Evolutionary conservation across 1,140 invertebrate genomes (phyloP).

Genomic region (Liolophura sinensis): DNA sequence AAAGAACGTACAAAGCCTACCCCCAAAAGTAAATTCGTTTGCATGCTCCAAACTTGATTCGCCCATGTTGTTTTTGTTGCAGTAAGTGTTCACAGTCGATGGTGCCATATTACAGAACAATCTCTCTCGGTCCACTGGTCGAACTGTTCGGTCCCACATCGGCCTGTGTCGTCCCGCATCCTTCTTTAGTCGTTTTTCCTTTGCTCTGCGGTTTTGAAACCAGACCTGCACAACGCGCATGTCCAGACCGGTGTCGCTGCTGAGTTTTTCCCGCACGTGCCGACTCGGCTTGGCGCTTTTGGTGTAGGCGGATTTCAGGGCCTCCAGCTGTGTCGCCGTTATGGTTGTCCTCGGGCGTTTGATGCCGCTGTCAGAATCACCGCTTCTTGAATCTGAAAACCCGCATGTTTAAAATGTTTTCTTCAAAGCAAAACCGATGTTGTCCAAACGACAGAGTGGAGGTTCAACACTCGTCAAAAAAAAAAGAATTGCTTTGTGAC

Average conservation of each 20-base stretch:
- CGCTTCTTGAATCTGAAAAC: not conserved
- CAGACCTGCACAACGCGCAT: constrained; percentile 96
- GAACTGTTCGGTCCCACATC: constrained; percentile 43
- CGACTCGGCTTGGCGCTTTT: constrained; percentile 97
- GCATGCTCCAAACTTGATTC: too few relatives aligned
- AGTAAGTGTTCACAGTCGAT: too few relatives aligned
- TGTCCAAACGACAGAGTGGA: not conserved
- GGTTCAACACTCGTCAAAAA: too few relatives aligned
- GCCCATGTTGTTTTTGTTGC: too few relatives aligned
- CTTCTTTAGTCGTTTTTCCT: constrained; percentile 73
- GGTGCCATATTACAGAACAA: too few relatives aligned
- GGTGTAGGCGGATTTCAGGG: constrained; percentile 95
- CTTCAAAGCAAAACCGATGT: not conserved
- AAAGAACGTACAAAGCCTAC: too few relatives aligned
- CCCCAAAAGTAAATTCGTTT: too few relatives aligned
- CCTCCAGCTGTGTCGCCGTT: constrained; percentile 97
- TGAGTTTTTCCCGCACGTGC: constrained; percentile 95
- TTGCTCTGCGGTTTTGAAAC: constrained; percentile 72
- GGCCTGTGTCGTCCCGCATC: constrained; percentile 94
- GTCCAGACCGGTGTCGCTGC: constrained; percentile 94
- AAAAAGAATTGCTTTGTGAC: too few relatives aligned
- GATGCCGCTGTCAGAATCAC: constrained; percentile 79
- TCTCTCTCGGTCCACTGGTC: too few relatives aligned
- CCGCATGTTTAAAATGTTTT: constrained; percentile 2
- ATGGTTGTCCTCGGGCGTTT: constrained; percentile 98